These are phyloP conservation scores for Listronotus bonariensis DNA, from an alignment of 1,140 invertebrate genomes.

Conservation along the genomic window DNA sequence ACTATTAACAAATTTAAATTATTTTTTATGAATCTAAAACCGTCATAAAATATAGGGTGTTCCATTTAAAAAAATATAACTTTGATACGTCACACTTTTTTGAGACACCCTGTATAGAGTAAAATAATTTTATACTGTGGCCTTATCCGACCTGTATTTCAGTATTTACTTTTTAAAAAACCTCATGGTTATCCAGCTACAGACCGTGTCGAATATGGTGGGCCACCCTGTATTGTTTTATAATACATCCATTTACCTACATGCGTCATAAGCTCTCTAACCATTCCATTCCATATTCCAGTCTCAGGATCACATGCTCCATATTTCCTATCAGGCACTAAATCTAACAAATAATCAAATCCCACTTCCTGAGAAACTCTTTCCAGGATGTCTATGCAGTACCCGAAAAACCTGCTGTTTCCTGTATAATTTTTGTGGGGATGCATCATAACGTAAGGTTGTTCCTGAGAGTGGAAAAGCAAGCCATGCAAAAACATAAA, in stretches of 20 bases:
- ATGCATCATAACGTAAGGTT: slow-evolving; percentile 74
- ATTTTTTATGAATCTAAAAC: no score
- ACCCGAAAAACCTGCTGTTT: slow-evolving; percentile 76
- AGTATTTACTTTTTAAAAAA: no score
- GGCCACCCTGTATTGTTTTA: no score
- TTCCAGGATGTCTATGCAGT: slow-evolving; percentile 77
- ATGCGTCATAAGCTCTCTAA: slow-evolving; percentile 76
- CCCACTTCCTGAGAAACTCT: slow-evolving; percentile 67
- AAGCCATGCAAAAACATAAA: not conserved
- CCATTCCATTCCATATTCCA: slow-evolving; percentile 84
- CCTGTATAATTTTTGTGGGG: slow-evolving; percentile 66
- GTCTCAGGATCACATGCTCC: slow-evolving; percentile 70
- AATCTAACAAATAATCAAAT: slow-evolving; percentile 76
- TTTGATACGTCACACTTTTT: no score
- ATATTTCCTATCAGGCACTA: slow-evolving; percentile 78
- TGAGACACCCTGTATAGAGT: no score
- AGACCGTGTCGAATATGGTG: no score
- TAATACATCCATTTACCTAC: slow-evolving; percentile 58
- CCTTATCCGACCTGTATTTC: no score
- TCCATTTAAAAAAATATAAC: no score
- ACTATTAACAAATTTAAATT: no score
- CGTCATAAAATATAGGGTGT: no score
- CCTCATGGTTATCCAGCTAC: no score
- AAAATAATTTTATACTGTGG: no score
- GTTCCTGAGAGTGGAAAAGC: slow-evolving; percentile 59